Evolutionary conservation across 2,113 vertebrate species (phyloP).

Genomic region (Brienomyrus brachyistius): DNA sequence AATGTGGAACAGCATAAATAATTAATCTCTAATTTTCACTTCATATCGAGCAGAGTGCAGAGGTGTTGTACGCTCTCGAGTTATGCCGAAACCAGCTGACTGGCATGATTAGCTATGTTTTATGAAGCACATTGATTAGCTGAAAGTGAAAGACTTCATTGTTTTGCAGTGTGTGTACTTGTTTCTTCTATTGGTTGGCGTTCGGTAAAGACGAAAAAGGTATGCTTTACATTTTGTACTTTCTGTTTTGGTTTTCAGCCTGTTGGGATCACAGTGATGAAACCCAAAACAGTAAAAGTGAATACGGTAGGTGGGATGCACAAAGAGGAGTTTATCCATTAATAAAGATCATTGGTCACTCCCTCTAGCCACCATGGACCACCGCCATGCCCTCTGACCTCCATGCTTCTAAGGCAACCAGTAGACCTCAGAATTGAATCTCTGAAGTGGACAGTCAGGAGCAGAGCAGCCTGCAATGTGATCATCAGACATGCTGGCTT

Average conservation of each 20-base stretch:
- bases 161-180: background rate
- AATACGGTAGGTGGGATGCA: conserved; percentile 12
- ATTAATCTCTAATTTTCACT: background rate
- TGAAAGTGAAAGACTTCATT: background rate
- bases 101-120: background rate
- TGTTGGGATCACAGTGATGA: background rate
- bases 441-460: background rate
- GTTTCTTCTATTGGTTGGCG: background rate
- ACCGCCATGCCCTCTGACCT: background rate
- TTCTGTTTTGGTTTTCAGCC: background rate
- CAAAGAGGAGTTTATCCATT: conserved; percentile 26
- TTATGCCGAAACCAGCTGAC: background rate
- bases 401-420: background rate
- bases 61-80: background rate
- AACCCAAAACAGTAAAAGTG: background rate
- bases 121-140: background rate
- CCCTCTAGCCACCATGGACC: background rate
- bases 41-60: background rate
- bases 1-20: background rate
- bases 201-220: background rate
- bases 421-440: background rate
- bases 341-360: conserved; percentile 43
- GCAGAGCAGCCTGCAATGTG: background rate
- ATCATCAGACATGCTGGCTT: background rate
- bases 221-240: background rate